Conservation (phyloP, 2,888 invertebrate genomes). For the Malacosoma neustria region DNA sequence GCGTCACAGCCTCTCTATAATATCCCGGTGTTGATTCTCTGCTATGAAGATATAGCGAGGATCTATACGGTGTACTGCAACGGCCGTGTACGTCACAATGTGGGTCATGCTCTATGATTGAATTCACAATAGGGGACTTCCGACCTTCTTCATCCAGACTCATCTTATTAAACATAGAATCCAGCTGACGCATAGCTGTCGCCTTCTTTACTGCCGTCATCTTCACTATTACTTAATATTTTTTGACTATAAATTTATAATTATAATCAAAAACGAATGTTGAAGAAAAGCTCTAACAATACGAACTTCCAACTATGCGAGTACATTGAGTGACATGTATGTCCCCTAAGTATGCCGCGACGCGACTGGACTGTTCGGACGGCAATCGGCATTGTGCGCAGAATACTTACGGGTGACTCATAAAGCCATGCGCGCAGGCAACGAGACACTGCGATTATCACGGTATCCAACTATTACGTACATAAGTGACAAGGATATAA, state of each 20-base stretch:
- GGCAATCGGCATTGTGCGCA: conserved; percentile 70
- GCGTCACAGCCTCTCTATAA: conserved; percentile 69
- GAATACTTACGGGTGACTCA: conserved; percentile 63
- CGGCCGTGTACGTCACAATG: conserved; percentile 84
- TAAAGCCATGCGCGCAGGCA: conserved; percentile 61
- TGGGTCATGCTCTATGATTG: conserved; percentile 73
- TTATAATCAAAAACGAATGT: no score
- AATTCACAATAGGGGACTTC: conserved; percentile 57
- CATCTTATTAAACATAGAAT: conserved; percentile 81
- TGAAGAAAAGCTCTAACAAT: conserved; percentile 26
- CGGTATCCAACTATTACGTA: conserved; percentile 55
- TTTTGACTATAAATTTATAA: no score
- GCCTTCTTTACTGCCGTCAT: conserved; percentile 77
- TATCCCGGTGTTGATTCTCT: conserved; percentile 73
- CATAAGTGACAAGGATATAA: conserved; percentile 60
- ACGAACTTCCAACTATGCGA: conserved; percentile 22
- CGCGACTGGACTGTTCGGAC: conserved; percentile 62
- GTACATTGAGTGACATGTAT: conserved; percentile 60
- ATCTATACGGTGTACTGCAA: conserved; percentile 56
- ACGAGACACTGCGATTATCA: conserved; percentile 53
- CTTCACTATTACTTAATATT: conserved; percentile 28
- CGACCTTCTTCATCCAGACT: conserved; percentile 71
- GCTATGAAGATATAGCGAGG: conserved; percentile 61
- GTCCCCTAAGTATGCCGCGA: conserved; percentile 66
- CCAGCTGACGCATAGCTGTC: conserved; percentile 81